Evolutionary conservation across 37 sponge, comb jelly and placozoan species (phyloP).

Genomic region (Aplysina aerophoba): DNA sequence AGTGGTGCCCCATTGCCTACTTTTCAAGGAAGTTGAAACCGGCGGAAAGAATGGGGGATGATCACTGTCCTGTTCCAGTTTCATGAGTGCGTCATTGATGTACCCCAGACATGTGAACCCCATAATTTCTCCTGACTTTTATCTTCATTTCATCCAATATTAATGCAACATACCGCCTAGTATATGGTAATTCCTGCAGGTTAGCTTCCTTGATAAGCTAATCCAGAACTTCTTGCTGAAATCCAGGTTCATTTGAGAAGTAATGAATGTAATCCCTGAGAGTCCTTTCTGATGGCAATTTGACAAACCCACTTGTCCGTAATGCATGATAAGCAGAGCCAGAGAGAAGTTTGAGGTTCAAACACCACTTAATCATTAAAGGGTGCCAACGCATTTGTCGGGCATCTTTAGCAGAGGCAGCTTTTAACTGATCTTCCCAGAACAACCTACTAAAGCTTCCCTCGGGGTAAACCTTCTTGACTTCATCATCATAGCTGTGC

Average conservation of each 20-base stretch:
- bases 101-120: slow-evolving; percentile 45
- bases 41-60: too few species aligned
- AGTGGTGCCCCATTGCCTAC: too few species aligned
- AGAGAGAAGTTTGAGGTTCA: slow-evolving; percentile 50
- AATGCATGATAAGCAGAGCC: slow-evolving; percentile 32
- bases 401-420: too few species aligned
- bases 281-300: slow-evolving; percentile 58
- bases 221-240: slow-evolving; percentile 37
- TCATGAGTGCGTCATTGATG: slow-evolving; percentile 27
- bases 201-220: slow-evolving; percentile 35
- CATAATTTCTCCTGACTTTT: slow-evolving; percentile 39
- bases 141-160: slow-evolving; percentile 40
- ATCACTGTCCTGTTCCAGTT: slow-evolving; percentile 33
- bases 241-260: slow-evolving; percentile 25
- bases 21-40: too few species aligned
- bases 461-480: slow-evolving; percentile 38
- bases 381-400: slow-evolving; percentile 62
- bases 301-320: slow-evolving; percentile 7
- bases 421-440: slow-evolving; percentile 46
- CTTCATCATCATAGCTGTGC: slow-evolving; percentile 24
- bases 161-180: slow-evolving; percentile 40
- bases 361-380: slow-evolving; percentile 49
- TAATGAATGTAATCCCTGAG: slow-evolving; percentile 62
- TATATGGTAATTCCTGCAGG: slow-evolving; percentile 34
- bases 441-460: slow-evolving; percentile 51